Conservation (phyloP, 2,888 invertebrate species). For the Dicycla oo region DNA sequence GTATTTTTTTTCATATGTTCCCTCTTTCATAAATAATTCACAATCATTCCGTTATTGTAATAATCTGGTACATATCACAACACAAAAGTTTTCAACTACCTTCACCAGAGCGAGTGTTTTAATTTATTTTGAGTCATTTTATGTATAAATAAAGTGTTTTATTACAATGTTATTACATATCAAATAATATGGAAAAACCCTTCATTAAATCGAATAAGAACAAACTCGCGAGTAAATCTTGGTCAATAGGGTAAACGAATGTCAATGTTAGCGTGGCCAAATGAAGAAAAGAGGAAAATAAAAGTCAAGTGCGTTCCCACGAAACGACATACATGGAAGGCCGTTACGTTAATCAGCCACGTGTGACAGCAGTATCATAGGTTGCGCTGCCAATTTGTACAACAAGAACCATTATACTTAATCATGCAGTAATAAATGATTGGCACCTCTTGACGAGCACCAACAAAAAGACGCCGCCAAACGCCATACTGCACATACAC, state of each 20-base stretch:
- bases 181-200: conserved; percentile 18
- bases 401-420: conserved; percentile 75
- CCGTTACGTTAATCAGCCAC: conserved; percentile 73
- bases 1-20: not conserved
- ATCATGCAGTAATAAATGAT: conserved; percentile 79
- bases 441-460: conserved; percentile 75
- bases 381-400: conserved; percentile 76
- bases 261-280: conserved; percentile 72
- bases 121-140: conserved; percentile 6
- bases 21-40: conserved; percentile 8
- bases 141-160: not conserved
- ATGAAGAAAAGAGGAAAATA: conserved; percentile 73
- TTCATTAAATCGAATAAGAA: conserved; percentile 27
- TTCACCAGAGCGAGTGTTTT: not conserved
- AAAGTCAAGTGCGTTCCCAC: conserved; percentile 80
- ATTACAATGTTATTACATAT: conserved; percentile 3
- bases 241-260: conserved; percentile 74
- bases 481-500: conserved; percentile 45
- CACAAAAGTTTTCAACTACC: not conserved
- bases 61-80: not conserved
- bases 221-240: conserved; percentile 66
- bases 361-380: conserved; percentile 69
- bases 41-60: not conserved
- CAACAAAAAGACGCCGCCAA: conserved; percentile 71
- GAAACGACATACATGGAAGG: conserved; percentile 74